Conservation (phyloP, 2,888 invertebrate genomes). For the Nephrotoma flavescens region DNA sequence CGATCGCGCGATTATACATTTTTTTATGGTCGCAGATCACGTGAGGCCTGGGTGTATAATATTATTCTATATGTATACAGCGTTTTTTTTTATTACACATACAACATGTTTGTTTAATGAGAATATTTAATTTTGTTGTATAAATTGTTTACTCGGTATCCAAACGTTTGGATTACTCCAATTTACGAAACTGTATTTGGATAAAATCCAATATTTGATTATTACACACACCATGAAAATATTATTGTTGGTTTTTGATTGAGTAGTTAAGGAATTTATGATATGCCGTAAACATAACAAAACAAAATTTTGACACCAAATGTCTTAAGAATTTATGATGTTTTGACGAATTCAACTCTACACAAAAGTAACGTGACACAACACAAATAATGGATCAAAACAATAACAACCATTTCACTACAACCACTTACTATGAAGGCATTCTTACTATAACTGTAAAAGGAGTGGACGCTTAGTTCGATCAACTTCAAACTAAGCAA, state of each 20-base stretch:
- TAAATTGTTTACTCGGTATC: background rate
- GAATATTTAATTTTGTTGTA: background rate
- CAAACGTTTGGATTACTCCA: background rate
- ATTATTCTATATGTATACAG: background rate
- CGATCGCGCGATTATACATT: background rate
- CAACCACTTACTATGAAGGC: too few species aligned
- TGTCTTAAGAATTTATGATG: background rate
- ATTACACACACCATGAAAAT: background rate
- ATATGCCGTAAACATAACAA: background rate
- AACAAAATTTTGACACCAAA: background rate
- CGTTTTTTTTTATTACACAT: background rate
- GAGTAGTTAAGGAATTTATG: background rate
- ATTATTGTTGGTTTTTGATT: background rate
- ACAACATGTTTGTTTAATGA: background rate
- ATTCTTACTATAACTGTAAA: too few species aligned
- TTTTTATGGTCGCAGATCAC: background rate
- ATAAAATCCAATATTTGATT: background rate
- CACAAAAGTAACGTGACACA: too few species aligned
- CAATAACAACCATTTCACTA: too few species aligned
- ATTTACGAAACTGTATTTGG: background rate
- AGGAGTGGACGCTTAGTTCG: too few species aligned
- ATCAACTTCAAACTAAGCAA: too few species aligned
- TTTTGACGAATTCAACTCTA: too few species aligned
- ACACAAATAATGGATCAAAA: too few species aligned
- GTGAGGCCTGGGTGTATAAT: background rate